These are phyloP conservation scores for Lasiurus cinereus DNA, from an alignment of 2,113 vertebrate species.

Conservation along the genomic window DNA sequence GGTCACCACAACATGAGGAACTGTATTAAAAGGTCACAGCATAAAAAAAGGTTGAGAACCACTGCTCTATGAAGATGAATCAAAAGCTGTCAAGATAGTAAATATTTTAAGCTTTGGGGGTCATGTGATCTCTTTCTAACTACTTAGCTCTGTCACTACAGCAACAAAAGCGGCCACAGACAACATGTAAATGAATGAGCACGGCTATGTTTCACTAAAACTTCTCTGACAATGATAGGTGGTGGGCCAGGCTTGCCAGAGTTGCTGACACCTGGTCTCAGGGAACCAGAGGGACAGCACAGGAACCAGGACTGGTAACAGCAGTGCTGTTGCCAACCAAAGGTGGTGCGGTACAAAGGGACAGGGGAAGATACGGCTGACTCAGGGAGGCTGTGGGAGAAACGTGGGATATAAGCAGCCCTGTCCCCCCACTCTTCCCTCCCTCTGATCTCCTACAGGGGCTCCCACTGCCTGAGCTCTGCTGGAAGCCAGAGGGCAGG, in stretches of 20 bases:
- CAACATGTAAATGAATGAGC: neutral
- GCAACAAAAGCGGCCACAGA: no score
- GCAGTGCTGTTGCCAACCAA: neutral
- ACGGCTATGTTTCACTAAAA: neutral
- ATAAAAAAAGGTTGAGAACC: no score
- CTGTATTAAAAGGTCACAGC: no score
- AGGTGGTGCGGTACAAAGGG: neutral
- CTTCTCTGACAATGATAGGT: neutral
- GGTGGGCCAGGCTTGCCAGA: neutral
- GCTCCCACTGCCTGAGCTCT: neutral
- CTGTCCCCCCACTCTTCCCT: neutral
- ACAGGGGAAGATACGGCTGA: accelerated
- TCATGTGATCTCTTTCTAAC: accelerated
- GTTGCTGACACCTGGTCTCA: neutral
- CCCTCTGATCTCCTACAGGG: neutral
- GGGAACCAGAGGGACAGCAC: neutral
- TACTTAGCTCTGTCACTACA: neutral
- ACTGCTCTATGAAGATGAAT: accelerated
- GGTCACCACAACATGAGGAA: no score
- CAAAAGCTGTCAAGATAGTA: neutral
- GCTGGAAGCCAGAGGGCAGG: neutral
- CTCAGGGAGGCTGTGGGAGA: neutral
- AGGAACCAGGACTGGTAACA: accelerated
- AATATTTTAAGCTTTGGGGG: neutral
- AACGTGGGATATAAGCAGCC: accelerated